These are phyloP conservation scores for Champsocephalus esox DNA, from an alignment of 2,797 vertebrate genomes.

Conservation along the genomic window DNA sequence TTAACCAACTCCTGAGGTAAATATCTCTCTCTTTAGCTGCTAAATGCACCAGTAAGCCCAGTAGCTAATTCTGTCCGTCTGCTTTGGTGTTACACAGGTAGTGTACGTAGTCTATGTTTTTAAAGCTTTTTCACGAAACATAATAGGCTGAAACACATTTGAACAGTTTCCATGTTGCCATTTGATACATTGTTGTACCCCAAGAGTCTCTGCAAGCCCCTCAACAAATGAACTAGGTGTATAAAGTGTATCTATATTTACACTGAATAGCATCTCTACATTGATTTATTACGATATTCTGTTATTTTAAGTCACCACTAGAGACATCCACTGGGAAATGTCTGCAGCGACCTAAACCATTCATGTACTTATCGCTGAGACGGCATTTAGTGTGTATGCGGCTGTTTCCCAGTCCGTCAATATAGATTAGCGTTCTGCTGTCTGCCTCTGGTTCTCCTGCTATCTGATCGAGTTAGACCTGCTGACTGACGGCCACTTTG, in stretches of 20 bases:
- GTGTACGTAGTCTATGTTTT: no score
- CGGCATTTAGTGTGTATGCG: conserved; percentile 33
- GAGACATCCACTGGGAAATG: conserved; percentile 28
- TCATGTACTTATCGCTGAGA: conserved; percentile 50
- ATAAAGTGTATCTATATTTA: neutral
- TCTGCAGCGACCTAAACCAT: conserved; percentile 27
- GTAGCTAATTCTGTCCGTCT: neutral
- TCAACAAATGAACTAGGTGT: neutral
- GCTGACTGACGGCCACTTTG: conserved; percentile 78
- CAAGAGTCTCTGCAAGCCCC: neutral
- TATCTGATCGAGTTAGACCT: conserved; percentile 76
- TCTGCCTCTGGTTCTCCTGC: conserved; percentile 69
- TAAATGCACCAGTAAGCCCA: neutral
- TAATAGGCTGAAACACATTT: neutral
- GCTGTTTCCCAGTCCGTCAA: conserved; percentile 75
- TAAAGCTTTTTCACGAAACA: no score
- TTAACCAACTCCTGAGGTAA: neutral
- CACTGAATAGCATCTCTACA: neutral
- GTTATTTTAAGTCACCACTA: conserved; percentile 2
- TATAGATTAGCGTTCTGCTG: conserved; percentile 75
- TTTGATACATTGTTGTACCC: neutral
- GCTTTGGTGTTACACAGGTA: neutral
- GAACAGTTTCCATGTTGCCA: neutral
- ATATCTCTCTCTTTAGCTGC: neutral
- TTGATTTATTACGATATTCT: neutral